These are phyloP conservation scores for Phrynocephalus forsythii DNA, from an alignment of 2,797 vertebrate genomes.

Conservation along the genomic window DNA sequence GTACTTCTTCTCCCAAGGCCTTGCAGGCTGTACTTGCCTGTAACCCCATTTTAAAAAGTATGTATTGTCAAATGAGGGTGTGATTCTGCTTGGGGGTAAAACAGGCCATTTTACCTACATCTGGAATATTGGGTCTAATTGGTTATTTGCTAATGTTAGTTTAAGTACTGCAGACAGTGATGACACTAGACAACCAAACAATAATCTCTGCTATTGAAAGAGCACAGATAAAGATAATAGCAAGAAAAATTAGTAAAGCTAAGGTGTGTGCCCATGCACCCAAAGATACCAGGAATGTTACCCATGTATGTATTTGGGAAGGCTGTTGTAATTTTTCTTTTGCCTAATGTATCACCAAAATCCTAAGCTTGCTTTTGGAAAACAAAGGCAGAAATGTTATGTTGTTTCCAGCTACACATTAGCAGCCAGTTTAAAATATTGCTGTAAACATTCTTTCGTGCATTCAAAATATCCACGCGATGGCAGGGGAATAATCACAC, in stretches of 20 bases:
- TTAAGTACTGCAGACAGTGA: neutral
- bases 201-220: neutral
- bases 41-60: too few species aligned
- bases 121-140: neutral
- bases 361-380: neutral
- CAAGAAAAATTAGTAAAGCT: neutral
- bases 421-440: slow-evolving; percentile 37
- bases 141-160: neutral
- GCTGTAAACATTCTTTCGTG: slow-evolving; percentile 7
- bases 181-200: neutral
- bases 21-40: too few species aligned
- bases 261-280: neutral
- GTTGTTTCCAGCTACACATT: neutral
- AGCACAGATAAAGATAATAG: neutral
- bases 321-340: neutral
- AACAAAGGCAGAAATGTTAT: slow-evolving; percentile 1
- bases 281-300: neutral
- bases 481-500: neutral
- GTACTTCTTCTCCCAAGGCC: too few species aligned
- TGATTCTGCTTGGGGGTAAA: too few species aligned
- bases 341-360: neutral
- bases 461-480: slow-evolving; percentile 11
- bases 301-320: neutral
- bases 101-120: neutral
- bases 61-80: too few species aligned